phyloP scores from a whole-genome alignment of 2,113 vertebrate genomes.

The cat (Felis catus) region DNA sequence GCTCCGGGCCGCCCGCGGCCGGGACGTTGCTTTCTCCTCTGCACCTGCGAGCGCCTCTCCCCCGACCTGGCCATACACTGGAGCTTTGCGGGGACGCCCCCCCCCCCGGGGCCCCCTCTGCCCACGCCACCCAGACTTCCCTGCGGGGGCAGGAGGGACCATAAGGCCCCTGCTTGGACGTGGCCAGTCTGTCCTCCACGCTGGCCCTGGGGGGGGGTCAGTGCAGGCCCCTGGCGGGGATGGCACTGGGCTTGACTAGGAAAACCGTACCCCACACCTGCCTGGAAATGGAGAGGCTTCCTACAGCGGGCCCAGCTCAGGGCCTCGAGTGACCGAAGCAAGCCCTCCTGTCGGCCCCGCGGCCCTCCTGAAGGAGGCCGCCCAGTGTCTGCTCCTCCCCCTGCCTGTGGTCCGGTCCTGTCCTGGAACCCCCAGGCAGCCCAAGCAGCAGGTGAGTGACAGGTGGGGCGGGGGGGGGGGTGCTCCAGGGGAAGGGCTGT shows the following conservation, averaged over 20 bases:
- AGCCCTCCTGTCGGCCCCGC: accelerated
- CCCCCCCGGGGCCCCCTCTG: not conserved
- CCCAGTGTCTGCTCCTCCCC: not conserved
- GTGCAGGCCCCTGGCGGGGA: not conserved
- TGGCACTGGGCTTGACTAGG: accelerated
- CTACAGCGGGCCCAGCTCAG: not conserved
- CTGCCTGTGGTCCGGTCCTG: not conserved
- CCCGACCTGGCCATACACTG: not conserved
- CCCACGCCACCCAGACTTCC: not conserved
- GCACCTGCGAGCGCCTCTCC: too few species aligned
- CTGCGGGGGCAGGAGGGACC: not conserved
- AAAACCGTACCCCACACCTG: accelerated
- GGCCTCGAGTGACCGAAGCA: not conserved
- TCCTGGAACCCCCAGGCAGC: too few species aligned
- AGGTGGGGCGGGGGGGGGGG: not conserved
- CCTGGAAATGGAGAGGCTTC: accelerated
- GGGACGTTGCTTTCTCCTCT: accelerated
- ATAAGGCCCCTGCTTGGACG: accelerated
- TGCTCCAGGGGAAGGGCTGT: not conserved
- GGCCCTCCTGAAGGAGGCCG: not conserved
- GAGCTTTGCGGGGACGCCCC: not conserved
- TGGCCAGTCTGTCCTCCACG: accelerated
- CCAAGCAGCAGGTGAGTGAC: not conserved
- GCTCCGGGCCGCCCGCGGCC: not conserved
- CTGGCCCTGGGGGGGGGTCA: not conserved